Base-by-base conservation (phyloP, 2,797 vertebrate species). In the Heliangelus exortis region DNA sequence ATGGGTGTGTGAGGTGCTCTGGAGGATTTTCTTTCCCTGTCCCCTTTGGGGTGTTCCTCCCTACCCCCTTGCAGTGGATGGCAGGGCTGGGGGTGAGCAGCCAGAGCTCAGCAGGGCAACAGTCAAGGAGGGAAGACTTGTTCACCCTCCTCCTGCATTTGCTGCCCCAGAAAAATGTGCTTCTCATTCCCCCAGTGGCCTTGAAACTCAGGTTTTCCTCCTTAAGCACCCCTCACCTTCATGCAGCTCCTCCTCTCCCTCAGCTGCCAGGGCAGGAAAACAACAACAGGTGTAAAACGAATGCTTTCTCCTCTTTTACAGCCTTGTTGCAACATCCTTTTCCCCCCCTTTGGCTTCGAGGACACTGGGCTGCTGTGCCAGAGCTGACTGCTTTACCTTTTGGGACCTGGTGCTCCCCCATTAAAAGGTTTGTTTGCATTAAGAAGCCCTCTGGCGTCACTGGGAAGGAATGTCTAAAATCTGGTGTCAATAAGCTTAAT, bases 401-500 rank as follows among this genome's bases (percentile, higher is more conserved):
- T 3, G 6, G 36, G 62, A 67, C 54, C 78, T 81, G 33, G 6
- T 66, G 26, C 63, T 66, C 33, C 33, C 29, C 12, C 19, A 1
- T 48, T 7, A 8, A 80, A 65, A 61, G 55, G 58, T 71, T 58
- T 94, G 86, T 50, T 81, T 6, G 4, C 84, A 88, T 75, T 81
- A 57, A 76, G 57, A 66, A 59, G 41, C 5, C 0, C 0, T 34
- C 67, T 80, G 71, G 58, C 3, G 9, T 90, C 74, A 71, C 55
- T 76, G 48, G 7, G 6, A n/a, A 90, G 47, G 72, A 93, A 95
- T 90, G 72, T 36, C 16, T 79, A 85, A 91, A 65, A 77, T 36
- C 89, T 93, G 94, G 45, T 96, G 92, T 62, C 28, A 93, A 84
- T 79, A 81, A 96, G 65, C 77, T 78, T 93, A 90, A 76, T 91